phyloP scores from a whole-genome alignment of 2,113 vertebrate genomes.

The Lampris megalopsis region DNA sequence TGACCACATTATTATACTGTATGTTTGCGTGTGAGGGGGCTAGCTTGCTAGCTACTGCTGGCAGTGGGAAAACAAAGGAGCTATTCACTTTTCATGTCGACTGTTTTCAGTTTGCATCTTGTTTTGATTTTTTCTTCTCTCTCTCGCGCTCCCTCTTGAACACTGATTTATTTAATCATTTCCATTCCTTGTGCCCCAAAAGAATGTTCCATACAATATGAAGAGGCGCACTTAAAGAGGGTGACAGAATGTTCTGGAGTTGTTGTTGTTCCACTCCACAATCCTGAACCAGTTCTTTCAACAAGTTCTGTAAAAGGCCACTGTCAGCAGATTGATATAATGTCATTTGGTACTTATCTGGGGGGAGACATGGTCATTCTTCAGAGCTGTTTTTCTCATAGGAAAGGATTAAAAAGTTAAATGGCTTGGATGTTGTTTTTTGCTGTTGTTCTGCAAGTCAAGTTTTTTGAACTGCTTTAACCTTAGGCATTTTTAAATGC shows the following conservation, averaged over 20 bases:
- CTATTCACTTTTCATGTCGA: constrained; percentile 21
- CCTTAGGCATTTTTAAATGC: too few species aligned
- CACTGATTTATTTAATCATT: constrained; percentile 33
- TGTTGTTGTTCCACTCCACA: background rate
- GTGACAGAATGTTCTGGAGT: background rate
- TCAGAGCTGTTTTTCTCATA: background rate
- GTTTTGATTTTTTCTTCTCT: constrained; percentile 13
- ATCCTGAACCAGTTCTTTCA: background rate
- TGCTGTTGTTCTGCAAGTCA: too few species aligned
- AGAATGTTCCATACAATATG: constrained; percentile 32
- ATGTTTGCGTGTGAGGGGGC: background rate
- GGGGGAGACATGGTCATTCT: background rate
- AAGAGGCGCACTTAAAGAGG: background rate
- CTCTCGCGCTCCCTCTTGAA: constrained; percentile 3
- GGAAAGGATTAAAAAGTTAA: background rate
- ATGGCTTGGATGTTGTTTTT: background rate
- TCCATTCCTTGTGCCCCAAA: constrained; percentile 4
- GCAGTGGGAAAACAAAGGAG: constrained; percentile 25
- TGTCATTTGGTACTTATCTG: background rate
- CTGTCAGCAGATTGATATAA: background rate
- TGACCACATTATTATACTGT: background rate
- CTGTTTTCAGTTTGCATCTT: constrained; percentile 8
- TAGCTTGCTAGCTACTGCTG: background rate
- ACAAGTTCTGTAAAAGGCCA: background rate
- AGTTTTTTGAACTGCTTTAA: too few species aligned